Evolutionary conservation across 2,888 invertebrate species (phyloP).

Genomic region (Rhamnusium bicolor): DNA sequence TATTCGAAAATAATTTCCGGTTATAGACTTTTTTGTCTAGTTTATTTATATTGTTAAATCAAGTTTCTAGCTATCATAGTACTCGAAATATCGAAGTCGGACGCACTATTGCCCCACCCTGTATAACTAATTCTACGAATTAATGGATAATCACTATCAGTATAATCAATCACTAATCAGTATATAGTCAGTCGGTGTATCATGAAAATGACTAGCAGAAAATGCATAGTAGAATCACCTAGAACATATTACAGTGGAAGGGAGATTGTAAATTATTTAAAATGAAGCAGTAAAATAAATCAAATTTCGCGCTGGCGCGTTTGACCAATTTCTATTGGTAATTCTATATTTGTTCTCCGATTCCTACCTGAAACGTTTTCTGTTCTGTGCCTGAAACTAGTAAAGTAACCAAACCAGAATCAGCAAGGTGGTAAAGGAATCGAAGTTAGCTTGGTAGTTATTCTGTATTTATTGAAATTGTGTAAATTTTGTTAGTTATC

Average conservation of each 20-base stretch:
- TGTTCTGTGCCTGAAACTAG: too few species aligned
- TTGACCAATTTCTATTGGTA: slow-evolving; percentile 1
- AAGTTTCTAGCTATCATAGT: too few species aligned
- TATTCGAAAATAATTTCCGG: too few species aligned
- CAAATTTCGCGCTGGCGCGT: slow-evolving; percentile 50
- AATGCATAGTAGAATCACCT: background rate
- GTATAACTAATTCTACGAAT: background rate
- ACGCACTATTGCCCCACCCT: too few species aligned
- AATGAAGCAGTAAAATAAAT: slow-evolving; percentile 34
- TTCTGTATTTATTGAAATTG: background rate
- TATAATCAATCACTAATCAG: too few species aligned
- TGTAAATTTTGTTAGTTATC: background rate
- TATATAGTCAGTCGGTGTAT: background rate
- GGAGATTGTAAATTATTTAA: slow-evolving; percentile 39
- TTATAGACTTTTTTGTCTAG: too few species aligned
- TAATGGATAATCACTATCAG: background rate
- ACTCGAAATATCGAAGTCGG: too few species aligned
- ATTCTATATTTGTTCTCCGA: background rate
- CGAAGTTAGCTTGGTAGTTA: background rate
- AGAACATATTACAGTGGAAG: slow-evolving; percentile 1
- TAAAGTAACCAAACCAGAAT: background rate
- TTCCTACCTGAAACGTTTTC: background rate
- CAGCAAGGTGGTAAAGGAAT: background rate
- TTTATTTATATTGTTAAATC: too few species aligned
- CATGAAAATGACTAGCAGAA: slow-evolving; percentile 31